These are phyloP conservation scores for Sebastes matsubarae DNA, from an alignment of 2,797 vertebrate genomes.

Conservation along the genomic window DNA sequence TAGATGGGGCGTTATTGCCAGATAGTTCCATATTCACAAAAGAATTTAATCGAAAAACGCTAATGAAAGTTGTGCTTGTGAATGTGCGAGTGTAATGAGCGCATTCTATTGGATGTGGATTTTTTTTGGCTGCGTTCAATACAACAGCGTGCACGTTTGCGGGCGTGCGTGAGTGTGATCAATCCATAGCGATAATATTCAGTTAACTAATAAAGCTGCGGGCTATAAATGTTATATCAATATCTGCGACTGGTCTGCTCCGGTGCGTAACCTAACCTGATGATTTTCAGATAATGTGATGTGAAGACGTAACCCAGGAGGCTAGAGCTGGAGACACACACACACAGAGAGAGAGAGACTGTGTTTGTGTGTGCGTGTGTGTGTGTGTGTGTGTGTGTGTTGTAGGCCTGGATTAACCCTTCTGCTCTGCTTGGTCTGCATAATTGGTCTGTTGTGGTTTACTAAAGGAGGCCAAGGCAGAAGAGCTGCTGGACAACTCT, in stretches of 20 bases:
- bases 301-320: constrained; percentile 59
- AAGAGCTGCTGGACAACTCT: constrained; percentile 24
- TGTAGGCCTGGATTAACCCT: constrained; percentile 54
- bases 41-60: constrained; percentile 39
- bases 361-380: not conserved
- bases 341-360: not conserved
- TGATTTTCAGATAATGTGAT: constrained; percentile 71
- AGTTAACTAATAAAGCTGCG: constrained; percentile 66
- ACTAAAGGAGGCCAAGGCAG: constrained; percentile 23
- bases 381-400: not conserved
- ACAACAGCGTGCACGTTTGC: not conserved
- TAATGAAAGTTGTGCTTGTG: constrained; percentile 22
- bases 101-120: not conserved
- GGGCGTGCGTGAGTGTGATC: constrained; percentile 9
- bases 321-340: constrained; percentile 16
- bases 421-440: constrained; percentile 65
- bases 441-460: constrained; percentile 67
- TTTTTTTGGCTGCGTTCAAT: not conserved
- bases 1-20: constrained; percentile 42
- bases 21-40: constrained; percentile 34
- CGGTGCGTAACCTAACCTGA: constrained; percentile 45
- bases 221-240: constrained; percentile 71
- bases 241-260: constrained; percentile 63
- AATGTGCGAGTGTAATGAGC: not conserved
- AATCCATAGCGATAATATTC: constrained; percentile 63